Evolutionary conservation across 1,140 invertebrate species (phyloP).

Genomic region (Neocloeon triangulifer): DNA sequence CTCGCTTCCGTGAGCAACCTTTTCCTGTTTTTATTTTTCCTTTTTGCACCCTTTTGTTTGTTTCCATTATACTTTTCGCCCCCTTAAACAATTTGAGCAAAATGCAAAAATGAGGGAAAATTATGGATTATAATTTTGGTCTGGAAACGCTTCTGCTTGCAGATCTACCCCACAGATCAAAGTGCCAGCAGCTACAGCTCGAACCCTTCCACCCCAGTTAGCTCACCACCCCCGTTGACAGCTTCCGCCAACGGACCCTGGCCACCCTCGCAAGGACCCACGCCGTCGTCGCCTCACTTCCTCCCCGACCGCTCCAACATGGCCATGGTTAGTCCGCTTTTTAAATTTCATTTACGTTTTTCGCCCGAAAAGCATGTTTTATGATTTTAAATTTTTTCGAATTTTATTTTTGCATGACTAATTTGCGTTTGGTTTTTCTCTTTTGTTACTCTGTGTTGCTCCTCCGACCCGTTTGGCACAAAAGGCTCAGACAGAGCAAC

Average conservation of each 20-base stretch:
- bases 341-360: constrained; percentile 27
- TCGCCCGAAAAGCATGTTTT: too few relatives aligned
- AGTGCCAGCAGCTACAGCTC: constrained; percentile 81
- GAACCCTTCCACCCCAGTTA: constrained; percentile 69
- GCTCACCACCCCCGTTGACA: constrained; percentile 61
- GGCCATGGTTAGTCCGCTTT: too few relatives aligned
- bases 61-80: too few relatives aligned
- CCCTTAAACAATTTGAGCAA: too few relatives aligned
- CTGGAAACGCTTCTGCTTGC: constrained; percentile 15
- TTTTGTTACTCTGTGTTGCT: constrained; percentile 17
- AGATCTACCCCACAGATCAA: constrained; percentile 76
- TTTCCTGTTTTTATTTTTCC: constrained; percentile 8
- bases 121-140: too few relatives aligned
- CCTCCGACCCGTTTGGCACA: constrained; percentile 17
- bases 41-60: constrained; percentile 7
- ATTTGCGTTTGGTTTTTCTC: constrained; percentile 10
- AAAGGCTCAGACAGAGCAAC: constrained; percentile 48
- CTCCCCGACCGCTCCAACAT: constrained; percentile 17
- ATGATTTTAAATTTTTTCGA: constrained; percentile 25
- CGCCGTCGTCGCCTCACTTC: not conserved
- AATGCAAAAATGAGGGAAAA: too few relatives aligned
- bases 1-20: constrained; percentile 42
- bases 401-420: constrained; percentile 14
- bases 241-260: constrained; percentile 15
- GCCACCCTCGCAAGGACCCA: constrained; percentile 10